A percentile compares a stretch with the other conserved stretches of the same genome.
phyloP scores from a whole-genome alignment of 2,888 invertebrate genomes.

The Drosophila setosimentum region DNA sequence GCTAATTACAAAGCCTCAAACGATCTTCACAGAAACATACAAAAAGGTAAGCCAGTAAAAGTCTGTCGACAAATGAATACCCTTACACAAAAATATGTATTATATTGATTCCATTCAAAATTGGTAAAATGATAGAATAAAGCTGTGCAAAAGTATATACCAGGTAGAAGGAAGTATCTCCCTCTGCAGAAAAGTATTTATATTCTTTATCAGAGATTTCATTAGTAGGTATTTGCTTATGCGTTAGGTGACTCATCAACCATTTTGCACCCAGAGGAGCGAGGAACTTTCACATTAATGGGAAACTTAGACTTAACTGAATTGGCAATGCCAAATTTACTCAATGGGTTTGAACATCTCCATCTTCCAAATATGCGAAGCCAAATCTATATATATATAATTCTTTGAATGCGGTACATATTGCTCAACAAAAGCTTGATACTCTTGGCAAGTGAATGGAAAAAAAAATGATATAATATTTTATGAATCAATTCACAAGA shows the following conservation, averaged over 20 bases:
- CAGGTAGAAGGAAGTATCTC: too few species aligned
- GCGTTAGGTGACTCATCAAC: background rate
- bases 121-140: background rate
- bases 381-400: background rate
- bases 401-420: background rate
- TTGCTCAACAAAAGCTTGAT: background rate
- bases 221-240: background rate
- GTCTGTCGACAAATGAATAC: background rate
- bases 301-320: background rate
- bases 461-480: constrained; percentile 80
- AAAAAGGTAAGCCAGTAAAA: constrained; percentile 10
- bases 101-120: background rate
- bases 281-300: background rate
- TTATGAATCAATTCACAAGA: constrained; percentile 81
- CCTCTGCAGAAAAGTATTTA: background rate
- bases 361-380: background rate
- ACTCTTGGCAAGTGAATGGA: constrained; percentile 16
- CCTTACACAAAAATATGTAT: background rate
- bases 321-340: background rate
- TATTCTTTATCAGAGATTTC: background rate
- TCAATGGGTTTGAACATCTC: background rate
- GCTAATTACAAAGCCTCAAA: constrained; percentile 78
- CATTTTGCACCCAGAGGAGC: background rate
- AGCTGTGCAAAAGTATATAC: background rate
- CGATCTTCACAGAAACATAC: constrained; percentile 46